phyloP scores from a whole-genome alignment of 2,113 vertebrate genomes.

The Scortum barcoo region DNA sequence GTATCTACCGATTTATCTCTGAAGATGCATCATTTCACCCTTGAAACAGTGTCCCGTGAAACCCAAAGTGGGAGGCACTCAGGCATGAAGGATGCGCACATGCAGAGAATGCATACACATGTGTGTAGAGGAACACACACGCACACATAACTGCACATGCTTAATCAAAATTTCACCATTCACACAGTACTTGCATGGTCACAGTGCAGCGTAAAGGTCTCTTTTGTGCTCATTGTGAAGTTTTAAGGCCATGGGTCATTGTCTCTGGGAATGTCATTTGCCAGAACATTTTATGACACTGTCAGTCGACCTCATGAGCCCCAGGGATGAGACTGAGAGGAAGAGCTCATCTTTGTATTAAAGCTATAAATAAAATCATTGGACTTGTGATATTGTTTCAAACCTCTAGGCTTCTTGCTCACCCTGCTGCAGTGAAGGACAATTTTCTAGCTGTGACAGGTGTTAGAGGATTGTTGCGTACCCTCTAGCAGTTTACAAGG shows the following conservation, averaged over 20 bases:
- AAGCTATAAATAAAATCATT: constrained; percentile 80
- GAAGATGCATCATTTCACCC: constrained; percentile 38
- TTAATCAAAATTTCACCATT: constrained; percentile 23
- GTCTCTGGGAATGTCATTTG: constrained; percentile 66
- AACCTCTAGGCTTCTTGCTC: constrained; percentile 72
- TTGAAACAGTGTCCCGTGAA: constrained; percentile 42
- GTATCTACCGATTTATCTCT: constrained; percentile 6
- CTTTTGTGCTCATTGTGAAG: constrained; percentile 51
- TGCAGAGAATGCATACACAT: constrained; percentile 22
- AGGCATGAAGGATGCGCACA: constrained; percentile 42
- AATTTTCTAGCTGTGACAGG: constrained; percentile 68
- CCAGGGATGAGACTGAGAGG: constrained; percentile 51
- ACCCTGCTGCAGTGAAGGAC: constrained; percentile 63
- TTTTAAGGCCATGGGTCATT: constrained; percentile 62
- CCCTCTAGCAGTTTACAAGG: constrained; percentile 47
- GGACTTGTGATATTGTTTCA: constrained; percentile 74
- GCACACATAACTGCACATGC: not conserved
- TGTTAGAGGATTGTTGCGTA: constrained; percentile 64
- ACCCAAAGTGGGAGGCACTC: constrained; percentile 37
- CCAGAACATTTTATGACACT: constrained; percentile 65
- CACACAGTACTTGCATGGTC: constrained; percentile 3
- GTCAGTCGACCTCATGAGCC: constrained; percentile 50
- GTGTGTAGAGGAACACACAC: not conserved
- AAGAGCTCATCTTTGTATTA: constrained; percentile 70
- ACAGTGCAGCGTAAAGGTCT: constrained; percentile 33